phyloP scores from a whole-genome alignment of 2,113 vertebrate species.

The Nothobranchius kuhntae region DNA sequence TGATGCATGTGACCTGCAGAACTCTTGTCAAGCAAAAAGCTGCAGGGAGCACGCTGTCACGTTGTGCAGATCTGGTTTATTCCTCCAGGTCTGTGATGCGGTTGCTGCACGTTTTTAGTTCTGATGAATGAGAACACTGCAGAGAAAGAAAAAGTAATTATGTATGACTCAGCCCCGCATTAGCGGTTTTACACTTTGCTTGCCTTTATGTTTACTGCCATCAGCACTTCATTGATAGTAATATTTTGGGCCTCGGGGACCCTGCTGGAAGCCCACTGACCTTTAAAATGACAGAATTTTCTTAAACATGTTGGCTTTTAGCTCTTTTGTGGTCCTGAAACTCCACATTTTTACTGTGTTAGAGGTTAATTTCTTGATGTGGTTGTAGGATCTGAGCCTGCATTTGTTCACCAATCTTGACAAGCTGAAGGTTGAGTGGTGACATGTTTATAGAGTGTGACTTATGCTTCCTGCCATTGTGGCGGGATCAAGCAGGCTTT shows the following conservation, averaged over 20 bases:
- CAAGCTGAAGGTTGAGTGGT: constrained; percentile 33
- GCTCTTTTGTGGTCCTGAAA: constrained; percentile 2
- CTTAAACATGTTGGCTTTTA: constrained; percentile 28
- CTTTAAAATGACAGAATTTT: constrained; percentile 55
- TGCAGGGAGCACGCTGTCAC: constrained; percentile 51
- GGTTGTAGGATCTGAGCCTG: neutral
- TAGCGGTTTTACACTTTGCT: constrained; percentile 23
- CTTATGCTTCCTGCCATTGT: constrained; percentile 33
- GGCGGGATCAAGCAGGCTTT: constrained; percentile 13
- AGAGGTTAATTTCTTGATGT: neutral
- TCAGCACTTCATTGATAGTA: constrained; percentile 52
- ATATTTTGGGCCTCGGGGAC: constrained; percentile 53
- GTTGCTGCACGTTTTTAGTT: constrained; percentile 32
- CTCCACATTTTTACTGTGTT: neutral
- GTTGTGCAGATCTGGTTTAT: constrained; percentile 40
- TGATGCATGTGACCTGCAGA: constrained; percentile 41
- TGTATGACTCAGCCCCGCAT: constrained; percentile 21
- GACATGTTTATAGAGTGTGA: constrained; percentile 44
- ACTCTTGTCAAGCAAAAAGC: constrained; percentile 41
- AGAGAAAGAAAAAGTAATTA: constrained; percentile 13
- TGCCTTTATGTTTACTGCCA: constrained; percentile 5
- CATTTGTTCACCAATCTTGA: constrained; percentile 1
- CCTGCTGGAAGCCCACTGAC: constrained; percentile 51
- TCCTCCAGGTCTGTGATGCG: constrained; percentile 37
- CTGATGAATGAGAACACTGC: constrained; percentile 33